Evolutionary conservation across 1,140 invertebrate species (phyloP).

Genomic region (Dreissena rostriformis): DNA sequence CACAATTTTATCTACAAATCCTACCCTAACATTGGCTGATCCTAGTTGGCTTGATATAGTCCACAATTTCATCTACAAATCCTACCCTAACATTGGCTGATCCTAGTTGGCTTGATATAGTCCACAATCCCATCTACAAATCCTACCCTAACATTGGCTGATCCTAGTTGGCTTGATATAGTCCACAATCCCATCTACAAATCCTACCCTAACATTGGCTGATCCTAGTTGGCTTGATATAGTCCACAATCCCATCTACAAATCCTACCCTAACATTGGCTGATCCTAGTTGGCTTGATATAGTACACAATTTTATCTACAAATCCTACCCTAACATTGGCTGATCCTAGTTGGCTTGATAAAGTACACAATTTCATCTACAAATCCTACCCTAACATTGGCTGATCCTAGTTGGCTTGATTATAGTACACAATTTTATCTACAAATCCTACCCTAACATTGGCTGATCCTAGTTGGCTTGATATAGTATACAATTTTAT

Average conservation of each 20-base stretch:
- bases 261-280: constrained; percentile 84
- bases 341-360: background rate
- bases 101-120: constrained; percentile 84
- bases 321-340: background rate
- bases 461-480: constrained; percentile 11
- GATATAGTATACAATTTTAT: too few relatives aligned
- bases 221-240: constrained; percentile 80
- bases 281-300: constrained; percentile 69
- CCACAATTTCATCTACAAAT: too few relatives aligned
- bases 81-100: constrained; percentile 64
- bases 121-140: constrained; percentile 84
- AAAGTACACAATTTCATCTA: too few relatives aligned
- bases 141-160: background rate
- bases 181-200: constrained; percentile 84
- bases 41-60: background rate
- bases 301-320: too few relatives aligned
- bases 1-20: too few relatives aligned
- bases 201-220: constrained; percentile 61
- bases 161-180: constrained; percentile 82
- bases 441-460: background rate
- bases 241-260: constrained; percentile 90
- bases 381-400: constrained; percentile 69
- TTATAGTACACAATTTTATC: constrained; percentile 88
- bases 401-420: constrained; percentile 67
- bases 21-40: background rate